phyloP scores from a whole-genome alignment of 2,113 vertebrate genomes.

The Onychorhynchus coronatus region DNA sequence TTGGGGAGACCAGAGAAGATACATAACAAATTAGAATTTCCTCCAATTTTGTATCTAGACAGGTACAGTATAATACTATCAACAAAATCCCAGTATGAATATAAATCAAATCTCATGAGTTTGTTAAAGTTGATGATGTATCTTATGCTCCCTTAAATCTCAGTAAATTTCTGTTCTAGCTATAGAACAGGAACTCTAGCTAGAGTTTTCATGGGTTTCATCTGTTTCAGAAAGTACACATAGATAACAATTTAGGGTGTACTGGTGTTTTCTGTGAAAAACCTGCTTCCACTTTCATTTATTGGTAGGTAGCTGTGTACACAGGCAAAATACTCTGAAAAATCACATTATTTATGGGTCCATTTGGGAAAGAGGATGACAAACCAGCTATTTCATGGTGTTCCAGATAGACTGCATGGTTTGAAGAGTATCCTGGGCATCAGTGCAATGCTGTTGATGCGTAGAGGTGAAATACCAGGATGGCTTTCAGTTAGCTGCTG shows the following conservation, averaged over 20 bases:
- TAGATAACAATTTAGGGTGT: neutral
- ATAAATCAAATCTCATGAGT: neutral
- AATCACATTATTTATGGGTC: neutral
- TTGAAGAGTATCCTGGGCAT: neutral
- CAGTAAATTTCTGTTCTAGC: neutral
- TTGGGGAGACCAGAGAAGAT: constrained; percentile 98
- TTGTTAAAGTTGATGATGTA: neutral
- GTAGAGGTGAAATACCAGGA: neutral
- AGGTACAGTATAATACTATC: constrained; percentile 75
- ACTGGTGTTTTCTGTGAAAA: neutral
- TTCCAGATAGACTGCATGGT: neutral
- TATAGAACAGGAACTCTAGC: too few species aligned
- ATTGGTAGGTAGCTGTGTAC: neutral
- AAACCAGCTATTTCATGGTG: neutral
- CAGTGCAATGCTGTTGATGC: neutral
- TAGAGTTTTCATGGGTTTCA: neutral
- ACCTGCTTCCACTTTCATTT: neutral
- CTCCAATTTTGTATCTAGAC: constrained; percentile 95
- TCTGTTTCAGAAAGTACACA: neutral
- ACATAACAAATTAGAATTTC: constrained; percentile 98
- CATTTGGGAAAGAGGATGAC: neutral
- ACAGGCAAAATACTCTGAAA: neutral
- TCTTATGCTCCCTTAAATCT: neutral
- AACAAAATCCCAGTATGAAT: neutral
- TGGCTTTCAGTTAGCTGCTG: neutral